Evolutionary conservation across 1,140 invertebrate species (phyloP).

Genomic region (Anoplophora glabripennis): DNA sequence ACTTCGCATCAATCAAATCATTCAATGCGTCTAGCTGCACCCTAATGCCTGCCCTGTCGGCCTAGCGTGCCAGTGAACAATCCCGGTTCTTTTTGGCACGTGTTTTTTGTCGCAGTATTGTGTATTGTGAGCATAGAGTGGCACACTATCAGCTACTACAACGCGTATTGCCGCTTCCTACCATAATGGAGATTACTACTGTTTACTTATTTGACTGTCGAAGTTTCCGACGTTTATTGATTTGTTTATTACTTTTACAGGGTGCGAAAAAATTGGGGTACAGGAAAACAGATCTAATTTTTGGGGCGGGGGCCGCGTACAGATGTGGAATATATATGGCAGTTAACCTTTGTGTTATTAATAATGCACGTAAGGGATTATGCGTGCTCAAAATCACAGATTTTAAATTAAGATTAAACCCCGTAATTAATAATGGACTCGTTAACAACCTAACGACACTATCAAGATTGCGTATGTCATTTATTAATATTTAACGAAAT

Average conservation of each 20-base stretch:
- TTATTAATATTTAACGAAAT: constrained; percentile 45
- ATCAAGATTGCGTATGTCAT: constrained; percentile 43
- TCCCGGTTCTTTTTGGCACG: no score
- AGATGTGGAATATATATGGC: neutral
- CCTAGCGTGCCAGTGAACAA: no score
- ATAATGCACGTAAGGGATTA: constrained; percentile 18
- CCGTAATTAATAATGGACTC: constrained; percentile 44
- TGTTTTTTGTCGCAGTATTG: no score
- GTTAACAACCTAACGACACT: constrained; percentile 41
- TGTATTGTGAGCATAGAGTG: no score
- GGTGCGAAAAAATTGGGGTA: neutral
- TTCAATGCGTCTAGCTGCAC: no score
- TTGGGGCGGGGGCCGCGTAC: neutral
- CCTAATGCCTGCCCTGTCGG: no score
- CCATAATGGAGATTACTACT: no score
- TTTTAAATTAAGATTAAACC: constrained; percentile 40
- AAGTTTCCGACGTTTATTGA: no score
- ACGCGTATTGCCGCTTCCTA: no score
- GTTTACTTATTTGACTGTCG: no score
- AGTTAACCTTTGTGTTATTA: neutral
- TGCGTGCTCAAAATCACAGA: constrained; percentile 38
- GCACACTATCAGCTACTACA: no score
- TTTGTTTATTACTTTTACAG: neutral
- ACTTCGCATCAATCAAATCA: neutral
- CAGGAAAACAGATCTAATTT: neutral